Conservation (phyloP, 2,113 vertebrate genomes). For the Oxyura jamaicensis region DNA sequence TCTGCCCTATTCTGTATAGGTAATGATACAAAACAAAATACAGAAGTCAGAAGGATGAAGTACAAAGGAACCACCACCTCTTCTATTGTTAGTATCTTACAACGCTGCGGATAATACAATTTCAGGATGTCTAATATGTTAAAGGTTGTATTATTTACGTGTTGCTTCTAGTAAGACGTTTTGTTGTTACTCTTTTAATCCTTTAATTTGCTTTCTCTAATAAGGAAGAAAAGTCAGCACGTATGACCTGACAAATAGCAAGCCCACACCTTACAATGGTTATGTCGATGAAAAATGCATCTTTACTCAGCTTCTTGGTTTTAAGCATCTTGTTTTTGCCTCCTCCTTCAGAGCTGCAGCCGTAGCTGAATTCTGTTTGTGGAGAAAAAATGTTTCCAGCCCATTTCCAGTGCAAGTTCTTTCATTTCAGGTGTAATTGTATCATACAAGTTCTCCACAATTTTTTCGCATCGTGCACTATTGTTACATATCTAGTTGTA, state of each 20-base stretch:
- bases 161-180: neutral
- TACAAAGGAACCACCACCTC: neutral
- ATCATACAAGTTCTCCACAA: slow-evolving; percentile 59
- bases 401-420: slow-evolving; percentile 57
- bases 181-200: neutral
- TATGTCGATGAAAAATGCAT: neutral
- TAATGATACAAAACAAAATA: neutral
- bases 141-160: neutral
- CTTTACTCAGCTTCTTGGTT: neutral
- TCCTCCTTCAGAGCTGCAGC: slow-evolving; percentile 77
- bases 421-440: slow-evolving; percentile 74
- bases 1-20: neutral
- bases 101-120: neutral
- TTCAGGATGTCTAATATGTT: neutral
- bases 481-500: slow-evolving; percentile 74
- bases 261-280: neutral
- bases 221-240: neutral
- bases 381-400: slow-evolving; percentile 80
- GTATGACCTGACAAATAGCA: neutral
- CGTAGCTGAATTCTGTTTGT: slow-evolving; percentile 82
- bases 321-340: neutral
- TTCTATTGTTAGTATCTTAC: neutral
- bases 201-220: neutral
- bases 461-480: slow-evolving; percentile 77
- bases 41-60: neutral